Percentiles rank a stretch among this genome's conserved stretches.
Evolutionary conservation across 2,797 vertebrate species (phyloP).

Genomic region (Esox masquinongy): DNA sequence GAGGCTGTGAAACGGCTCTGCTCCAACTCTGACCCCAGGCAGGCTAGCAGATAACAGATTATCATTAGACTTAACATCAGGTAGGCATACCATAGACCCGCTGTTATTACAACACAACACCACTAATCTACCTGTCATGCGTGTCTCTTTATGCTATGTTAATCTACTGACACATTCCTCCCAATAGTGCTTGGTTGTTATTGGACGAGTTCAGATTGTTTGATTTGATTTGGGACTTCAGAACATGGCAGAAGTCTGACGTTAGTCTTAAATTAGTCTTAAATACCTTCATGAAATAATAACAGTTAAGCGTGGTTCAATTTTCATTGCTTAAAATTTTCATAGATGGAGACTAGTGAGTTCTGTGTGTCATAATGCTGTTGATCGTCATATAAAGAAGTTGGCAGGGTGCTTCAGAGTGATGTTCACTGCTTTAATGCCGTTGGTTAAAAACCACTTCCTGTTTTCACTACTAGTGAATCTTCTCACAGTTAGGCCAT

Average conservation of each 20-base stretch:
- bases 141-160: slow-evolving; percentile 49
- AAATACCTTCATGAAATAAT: neutral
- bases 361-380: neutral
- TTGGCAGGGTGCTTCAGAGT: slow-evolving; percentile 19
- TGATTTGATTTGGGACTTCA: neutral
- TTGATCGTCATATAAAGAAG: neutral
- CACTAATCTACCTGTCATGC: slow-evolving; percentile 65
- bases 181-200: neutral
- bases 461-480: slow-evolving; percentile 74
- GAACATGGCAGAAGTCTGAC: neutral
- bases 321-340: neutral
- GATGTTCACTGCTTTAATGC: slow-evolving; percentile 65
- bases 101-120: slow-evolving; percentile 45
- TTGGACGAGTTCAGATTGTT: neutral
- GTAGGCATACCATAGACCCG: slow-evolving; percentile 31
- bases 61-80: neutral
- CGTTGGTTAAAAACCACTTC: slow-evolving; percentile 73
- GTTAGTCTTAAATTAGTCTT: too few species aligned
- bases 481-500: slow-evolving; percentile 75
- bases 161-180: slow-evolving; percentile 44
- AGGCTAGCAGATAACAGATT: slow-evolving; percentile 15
- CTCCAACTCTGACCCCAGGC: slow-evolving; percentile 55
- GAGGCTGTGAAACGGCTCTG: slow-evolving; percentile 52
- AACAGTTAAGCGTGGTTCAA: neutral
- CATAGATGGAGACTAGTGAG: neutral